phyloP scores from a whole-genome alignment of 2,888 invertebrate species.

The Cheilosia scutellata region DNA sequence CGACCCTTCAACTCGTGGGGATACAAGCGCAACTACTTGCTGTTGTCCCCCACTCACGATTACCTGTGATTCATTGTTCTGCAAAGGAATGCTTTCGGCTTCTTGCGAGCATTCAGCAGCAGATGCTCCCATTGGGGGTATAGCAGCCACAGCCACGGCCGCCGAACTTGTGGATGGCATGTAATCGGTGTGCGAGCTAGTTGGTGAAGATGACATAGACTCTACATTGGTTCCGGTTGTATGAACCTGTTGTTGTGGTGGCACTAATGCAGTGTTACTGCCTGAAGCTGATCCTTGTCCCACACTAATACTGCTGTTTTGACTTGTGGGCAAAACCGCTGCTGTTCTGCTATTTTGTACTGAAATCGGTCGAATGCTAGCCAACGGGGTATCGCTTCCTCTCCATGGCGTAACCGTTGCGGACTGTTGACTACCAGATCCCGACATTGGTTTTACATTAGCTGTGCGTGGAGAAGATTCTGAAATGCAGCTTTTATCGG shows the following conservation, averaged over 20 bases:
- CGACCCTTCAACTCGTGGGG: conserved; percentile 89
- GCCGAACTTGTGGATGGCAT: conserved; percentile 93
- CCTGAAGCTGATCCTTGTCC: conserved; percentile 78
- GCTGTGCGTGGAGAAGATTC: conserved; percentile 89
- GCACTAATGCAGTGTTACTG: conserved; percentile 85
- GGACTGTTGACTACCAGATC: conserved; percentile 85
- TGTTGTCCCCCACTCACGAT: conserved; percentile 84
- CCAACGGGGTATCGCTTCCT: conserved; percentile 93
- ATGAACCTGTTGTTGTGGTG: conserved; percentile 87
- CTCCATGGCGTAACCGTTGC: conserved; percentile 88
- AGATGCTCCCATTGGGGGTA: conserved; percentile 86
- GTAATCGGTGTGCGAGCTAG: conserved; percentile 91
- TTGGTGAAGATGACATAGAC: conserved; percentile 88
- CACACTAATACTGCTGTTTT: conserved; percentile 85
- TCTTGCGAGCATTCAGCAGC: conserved; percentile 84
- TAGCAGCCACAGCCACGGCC: conserved; percentile 87
- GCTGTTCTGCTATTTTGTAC: conserved; percentile 89
- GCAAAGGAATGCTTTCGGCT: conserved; percentile 83
- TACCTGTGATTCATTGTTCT: conserved; percentile 81
- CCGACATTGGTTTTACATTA: conserved; percentile 97
- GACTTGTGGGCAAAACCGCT: conserved; percentile 90
- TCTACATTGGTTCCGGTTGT: conserved; percentile 85
- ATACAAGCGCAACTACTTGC: conserved; percentile 89
- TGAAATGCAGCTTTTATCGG: conserved; percentile 86
- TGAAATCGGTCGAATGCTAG: conserved; percentile 96